Base-by-base conservation (phyloP, 2,113 vertebrate species). In the Neofelis nebulosa region DNA sequence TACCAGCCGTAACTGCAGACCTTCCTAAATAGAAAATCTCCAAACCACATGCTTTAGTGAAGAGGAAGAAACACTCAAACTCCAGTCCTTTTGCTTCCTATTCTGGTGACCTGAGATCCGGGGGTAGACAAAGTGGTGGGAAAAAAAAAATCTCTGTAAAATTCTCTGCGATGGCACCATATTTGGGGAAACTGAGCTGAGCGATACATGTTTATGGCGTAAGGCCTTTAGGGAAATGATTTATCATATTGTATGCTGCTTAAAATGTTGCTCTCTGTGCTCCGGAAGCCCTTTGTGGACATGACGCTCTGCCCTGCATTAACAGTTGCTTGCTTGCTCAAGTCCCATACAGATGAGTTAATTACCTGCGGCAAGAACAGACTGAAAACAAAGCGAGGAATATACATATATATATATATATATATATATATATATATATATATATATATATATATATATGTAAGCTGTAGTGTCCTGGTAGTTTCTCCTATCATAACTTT, bases 291-390 rank as follows among this genome's bases (percentile, higher is more conserved):
- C 61, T 82, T 85, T 33, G 86, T 74, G 36, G 33, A 36, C 18
- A 8, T 25, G 74, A 92, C 38, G 25, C 31, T 66, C 65, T 65
- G 29, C 65, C 33, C 82, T 50, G 10, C n/a, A 18, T 89, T 16
- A 69, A 71, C 91, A 85, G 89, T 83, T 71, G 45, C 87, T 76
- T 81, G 38, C 81, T 88, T 8, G 0, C 27, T 76, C 80, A 63
- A 27, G 65, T 55, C 19, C 25, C 81, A 85, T 95, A 81, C 84
- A 95, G 63, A 96, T 92, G 88, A 97, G 91, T 80, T 86, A 90
- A 96, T 95, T 97, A 95, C 74, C 69, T 95, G 76, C 38, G 55
- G 29, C 61, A n/a, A 66, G 29, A 96, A 65, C 36, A 82, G 33
- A 93, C 50, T 79, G 86, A 83, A 96, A 94, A 96, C 41, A 94